Evolutionary conservation across 2,797 vertebrate genomes (phyloP), one percentile per base, ranked within the genome.

Genomic region (Malacoraja senta): DNA sequence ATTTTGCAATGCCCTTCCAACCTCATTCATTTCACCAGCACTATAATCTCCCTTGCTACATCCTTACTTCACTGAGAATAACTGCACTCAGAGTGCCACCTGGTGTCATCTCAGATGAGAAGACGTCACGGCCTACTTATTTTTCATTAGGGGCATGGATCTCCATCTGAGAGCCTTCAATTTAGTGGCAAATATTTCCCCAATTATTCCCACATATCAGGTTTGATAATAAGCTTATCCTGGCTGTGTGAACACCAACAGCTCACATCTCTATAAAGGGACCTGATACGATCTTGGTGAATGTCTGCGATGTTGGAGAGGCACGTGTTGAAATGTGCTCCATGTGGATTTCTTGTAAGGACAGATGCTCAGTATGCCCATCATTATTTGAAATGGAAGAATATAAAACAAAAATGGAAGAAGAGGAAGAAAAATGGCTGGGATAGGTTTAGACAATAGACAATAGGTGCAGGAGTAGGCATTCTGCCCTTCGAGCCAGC

Each of bases 31-130:
- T 91, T 26, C 35, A 91, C 17, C 19, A 91, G 24, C 9, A 26
- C 26, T 53, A 71, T 29, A 74, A 29, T 21, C 68, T 72, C 8
- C 3, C 88, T 68, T 72, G 35, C 32, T 91, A 71, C 38, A 74
- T 38, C 26, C 35, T 21, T 21, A 71, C 4, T 72, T 10, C 90
- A 91, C 65, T 91, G 38, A 72, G 90, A 13, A 91, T 19, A 91
- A 21, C 8, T 74, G 71, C 90, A 26, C 1, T 72, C 74, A 72
- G 32, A 91, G 90, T 72, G 90, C 90, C 90, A 91, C 24, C 90
- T 91, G 68, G 32, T 91, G 88, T 38, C 38, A 35, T 44, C 68
- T 91, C 63, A 74, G 32, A 71, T 24, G 26, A 21, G 24, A 65
- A 91, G 38, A 26, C 13, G 53, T 65, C 86, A 90, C 9, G 9